A percentile compares a stretch with the other conserved stretches of the same genome.
phyloP scores from a whole-genome alignment of 2,113 vertebrate species.

The Calcarius ornatus region DNA sequence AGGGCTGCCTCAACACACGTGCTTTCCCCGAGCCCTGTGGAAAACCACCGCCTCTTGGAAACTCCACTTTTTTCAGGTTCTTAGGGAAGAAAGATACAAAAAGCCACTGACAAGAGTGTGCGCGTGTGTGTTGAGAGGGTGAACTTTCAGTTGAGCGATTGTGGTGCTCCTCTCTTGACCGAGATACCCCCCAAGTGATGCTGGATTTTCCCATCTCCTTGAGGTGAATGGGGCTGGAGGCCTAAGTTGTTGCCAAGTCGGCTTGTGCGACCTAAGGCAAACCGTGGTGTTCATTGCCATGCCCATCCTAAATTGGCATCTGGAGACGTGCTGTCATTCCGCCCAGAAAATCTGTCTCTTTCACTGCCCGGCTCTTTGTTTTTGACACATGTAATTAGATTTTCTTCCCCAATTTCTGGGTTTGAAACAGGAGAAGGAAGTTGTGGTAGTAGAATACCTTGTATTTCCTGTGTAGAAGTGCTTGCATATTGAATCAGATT shows the following conservation, averaged over 20 bases:
- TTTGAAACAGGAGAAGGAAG: background rate
- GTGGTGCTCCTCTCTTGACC: background rate
- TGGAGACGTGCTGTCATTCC: background rate
- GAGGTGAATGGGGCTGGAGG: background rate
- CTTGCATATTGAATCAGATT: background rate
- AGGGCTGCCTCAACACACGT: background rate
- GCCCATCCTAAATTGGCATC: background rate
- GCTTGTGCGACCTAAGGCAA: accelerated
- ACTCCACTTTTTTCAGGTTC: accelerated
- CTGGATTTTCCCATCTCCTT: background rate
- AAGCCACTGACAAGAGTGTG: background rate
- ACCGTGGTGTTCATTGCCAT: accelerated
- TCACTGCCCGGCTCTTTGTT: background rate
- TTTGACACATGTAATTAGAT: background rate
- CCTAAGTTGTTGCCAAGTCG: accelerated
- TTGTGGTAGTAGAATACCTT: background rate
- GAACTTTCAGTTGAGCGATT: background rate
- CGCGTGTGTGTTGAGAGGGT: accelerated
- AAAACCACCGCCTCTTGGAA: background rate
- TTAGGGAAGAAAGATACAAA: background rate
- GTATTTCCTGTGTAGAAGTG: background rate
- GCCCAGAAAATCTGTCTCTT: background rate
- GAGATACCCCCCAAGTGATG: accelerated
- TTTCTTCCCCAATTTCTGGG: background rate
- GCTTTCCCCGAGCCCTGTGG: background rate